Percentiles rank a stretch among this genome's conserved stretches.
phyloP scores from a whole-genome alignment of 2,113 vertebrate genomes.

The Tachysurus vachellii region DNA sequence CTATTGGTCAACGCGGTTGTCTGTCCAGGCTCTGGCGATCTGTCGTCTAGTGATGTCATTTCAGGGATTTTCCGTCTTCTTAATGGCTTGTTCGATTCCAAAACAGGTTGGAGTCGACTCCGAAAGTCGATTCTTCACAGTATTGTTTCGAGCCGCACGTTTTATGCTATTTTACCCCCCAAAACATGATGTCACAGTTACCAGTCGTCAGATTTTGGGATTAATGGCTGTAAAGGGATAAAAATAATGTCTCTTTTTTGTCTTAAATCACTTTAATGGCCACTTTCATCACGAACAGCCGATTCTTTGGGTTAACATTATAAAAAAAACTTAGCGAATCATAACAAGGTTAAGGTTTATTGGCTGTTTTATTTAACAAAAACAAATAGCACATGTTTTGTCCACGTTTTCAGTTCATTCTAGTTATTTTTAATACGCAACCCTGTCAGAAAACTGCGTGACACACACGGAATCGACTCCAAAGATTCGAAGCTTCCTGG shows the following conservation, averaged over 20 bases:
- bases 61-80: constrained; percentile 57
- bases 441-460: background rate
- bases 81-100: background rate
- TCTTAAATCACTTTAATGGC: background rate
- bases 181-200: background rate
- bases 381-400: no score
- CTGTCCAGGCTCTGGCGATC: constrained; percentile 59
- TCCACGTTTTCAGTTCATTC: background rate
- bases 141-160: background rate
- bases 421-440: background rate
- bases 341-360: background rate
- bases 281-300: background rate
- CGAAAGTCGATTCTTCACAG: background rate
- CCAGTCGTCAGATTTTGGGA: background rate
- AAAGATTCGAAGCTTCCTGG: background rate
- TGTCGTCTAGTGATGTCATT: constrained; percentile 55
- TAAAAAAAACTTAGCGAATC: background rate
- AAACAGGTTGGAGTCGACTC: constrained; percentile 17
- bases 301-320: background rate
- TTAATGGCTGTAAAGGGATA: background rate
- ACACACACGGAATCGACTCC: background rate
- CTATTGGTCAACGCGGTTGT: constrained; percentile 55
- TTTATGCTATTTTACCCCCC: background rate
- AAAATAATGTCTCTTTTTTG: background rate
- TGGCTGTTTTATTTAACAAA: background rate